phyloP scores from a whole-genome alignment of 2,113 vertebrate genomes.

The Felis chaus region DNA sequence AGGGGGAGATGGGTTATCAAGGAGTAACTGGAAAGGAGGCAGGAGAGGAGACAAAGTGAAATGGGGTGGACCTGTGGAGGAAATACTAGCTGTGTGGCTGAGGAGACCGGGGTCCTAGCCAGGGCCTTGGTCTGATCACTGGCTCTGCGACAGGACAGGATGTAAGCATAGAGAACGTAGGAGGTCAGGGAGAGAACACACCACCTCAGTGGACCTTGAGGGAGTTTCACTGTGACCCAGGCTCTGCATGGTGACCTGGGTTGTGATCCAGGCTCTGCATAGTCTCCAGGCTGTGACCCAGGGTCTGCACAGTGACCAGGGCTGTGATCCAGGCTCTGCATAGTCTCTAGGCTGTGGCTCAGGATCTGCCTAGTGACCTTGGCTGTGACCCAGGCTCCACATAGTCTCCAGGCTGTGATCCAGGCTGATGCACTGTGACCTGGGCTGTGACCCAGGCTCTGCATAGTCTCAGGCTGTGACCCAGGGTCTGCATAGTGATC shows the following conservation, averaged over 20 bases:
- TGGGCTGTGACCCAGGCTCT: neutral
- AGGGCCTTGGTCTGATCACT: neutral
- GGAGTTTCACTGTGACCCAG: neutral
- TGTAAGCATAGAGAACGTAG: neutral
- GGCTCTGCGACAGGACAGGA: neutral
- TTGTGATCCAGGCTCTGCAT: neutral
- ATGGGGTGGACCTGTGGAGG: neutral
- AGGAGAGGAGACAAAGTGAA: neutral
- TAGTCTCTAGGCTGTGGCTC: too few relatives aligned
- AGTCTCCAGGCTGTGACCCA: too few relatives aligned
- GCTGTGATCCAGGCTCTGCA: too few relatives aligned
- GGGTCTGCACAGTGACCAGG: too few relatives aligned
- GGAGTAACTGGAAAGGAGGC: neutral
- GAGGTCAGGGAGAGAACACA: neutral
- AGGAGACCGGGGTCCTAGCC: too few relatives aligned
- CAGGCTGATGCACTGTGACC: neutral
- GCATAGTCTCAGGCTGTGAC: neutral
- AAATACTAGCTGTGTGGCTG: neutral
- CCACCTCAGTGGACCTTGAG: fast-evolving
- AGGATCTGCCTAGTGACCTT: too few relatives aligned
- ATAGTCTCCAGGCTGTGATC: neutral
- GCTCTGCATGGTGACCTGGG: neutral
- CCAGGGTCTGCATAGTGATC: neutral
- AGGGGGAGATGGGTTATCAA: neutral
- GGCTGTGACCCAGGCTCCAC: neutral